These are phyloP conservation scores for Baryphthengus martii DNA, from an alignment of 2,113 vertebrate genomes.

Conservation along the genomic window DNA sequence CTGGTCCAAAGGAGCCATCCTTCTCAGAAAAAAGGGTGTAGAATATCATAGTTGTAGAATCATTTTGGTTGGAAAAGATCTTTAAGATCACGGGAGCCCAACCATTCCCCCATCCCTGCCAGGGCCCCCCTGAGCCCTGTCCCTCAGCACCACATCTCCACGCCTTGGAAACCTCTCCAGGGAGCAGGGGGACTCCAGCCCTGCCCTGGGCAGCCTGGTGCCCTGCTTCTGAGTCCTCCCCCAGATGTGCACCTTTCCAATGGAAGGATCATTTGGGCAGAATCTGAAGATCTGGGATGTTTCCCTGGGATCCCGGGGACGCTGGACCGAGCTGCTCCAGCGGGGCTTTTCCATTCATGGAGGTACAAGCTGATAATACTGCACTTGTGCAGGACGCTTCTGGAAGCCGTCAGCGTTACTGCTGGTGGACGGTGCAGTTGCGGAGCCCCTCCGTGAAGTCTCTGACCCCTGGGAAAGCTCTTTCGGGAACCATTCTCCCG, in stretches of 20 bases:
- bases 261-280: neutral
- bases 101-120: too few species aligned
- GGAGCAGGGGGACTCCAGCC: too few species aligned
- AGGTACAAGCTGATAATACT: neutral
- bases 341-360: accelerated
- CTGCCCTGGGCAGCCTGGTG: too few species aligned
- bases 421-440: too few species aligned
- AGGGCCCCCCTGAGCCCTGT: too few species aligned
- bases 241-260: neutral
- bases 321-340: neutral
- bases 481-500: neutral
- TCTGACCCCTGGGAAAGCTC: neutral
- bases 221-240: neutral
- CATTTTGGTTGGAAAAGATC: neutral
- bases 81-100: neutral
- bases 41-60: neutral
- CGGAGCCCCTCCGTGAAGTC: neutral
- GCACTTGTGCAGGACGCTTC: neutral
- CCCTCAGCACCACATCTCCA: too few species aligned
- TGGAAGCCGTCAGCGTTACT: neutral
- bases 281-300: neutral
- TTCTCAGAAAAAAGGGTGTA: neutral
- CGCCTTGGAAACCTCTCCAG: too few species aligned
- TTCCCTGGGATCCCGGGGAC: neutral
- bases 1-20: neutral